These are phyloP conservation scores for Alviniconcha marisindica DNA, from an alignment of 1,140 invertebrate genomes.

Conservation along the genomic window DNA sequence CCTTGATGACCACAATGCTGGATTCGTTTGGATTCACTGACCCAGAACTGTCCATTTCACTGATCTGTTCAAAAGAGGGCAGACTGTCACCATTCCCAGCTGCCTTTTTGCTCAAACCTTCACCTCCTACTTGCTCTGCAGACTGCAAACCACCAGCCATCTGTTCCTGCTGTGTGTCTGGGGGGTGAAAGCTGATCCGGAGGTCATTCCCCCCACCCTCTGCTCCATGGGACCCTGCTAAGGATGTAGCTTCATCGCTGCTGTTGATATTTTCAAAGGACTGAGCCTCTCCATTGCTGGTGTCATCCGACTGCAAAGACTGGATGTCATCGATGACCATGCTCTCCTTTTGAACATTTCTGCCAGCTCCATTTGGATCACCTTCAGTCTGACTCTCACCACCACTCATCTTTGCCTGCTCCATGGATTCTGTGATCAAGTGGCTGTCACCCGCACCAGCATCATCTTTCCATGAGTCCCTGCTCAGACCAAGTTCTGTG, in stretches of 20 bases:
- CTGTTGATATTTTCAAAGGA: conserved; percentile 33
- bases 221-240: not conserved
- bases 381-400: too few species aligned
- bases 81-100: not conserved
- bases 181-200: not conserved
- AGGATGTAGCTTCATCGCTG: conserved; percentile 1
- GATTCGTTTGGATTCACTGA: not conserved
- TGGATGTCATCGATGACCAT: not conserved
- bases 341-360: not conserved
- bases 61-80: not conserved
- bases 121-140: not conserved
- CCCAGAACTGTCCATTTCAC: too few species aligned
- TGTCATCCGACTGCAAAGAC: conserved; percentile 27
- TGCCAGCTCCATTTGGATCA: too few species aligned
- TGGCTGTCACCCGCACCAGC: too few species aligned
- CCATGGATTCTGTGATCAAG: not conserved
- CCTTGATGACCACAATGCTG: not conserved
- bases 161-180: not conserved
- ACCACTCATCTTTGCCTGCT: not conserved
- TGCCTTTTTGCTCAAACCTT: not conserved
- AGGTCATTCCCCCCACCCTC: not conserved
- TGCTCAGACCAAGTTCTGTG: not conserved
- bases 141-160: not conserved
- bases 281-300: conserved; percentile 18
- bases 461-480: not conserved